These are phyloP conservation scores for Patella ulyssiponensis DNA, from an alignment of 2,888 invertebrate species.

Conservation along the genomic window DNA sequence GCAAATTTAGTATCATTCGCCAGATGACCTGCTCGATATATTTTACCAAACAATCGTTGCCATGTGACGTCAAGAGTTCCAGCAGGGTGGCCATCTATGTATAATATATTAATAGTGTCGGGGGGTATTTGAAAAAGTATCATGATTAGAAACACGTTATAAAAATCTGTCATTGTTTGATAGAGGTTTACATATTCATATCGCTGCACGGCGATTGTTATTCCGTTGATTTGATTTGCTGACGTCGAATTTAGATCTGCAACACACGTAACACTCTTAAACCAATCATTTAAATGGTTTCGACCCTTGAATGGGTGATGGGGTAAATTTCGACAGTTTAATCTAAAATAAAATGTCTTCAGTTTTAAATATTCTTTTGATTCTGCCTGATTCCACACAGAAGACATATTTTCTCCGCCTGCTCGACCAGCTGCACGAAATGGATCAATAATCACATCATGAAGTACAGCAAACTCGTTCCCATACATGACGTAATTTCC, in stretches of 20 bases:
- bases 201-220: slow-evolving; percentile 57
- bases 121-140: slow-evolving; percentile 47
- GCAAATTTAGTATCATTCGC: slow-evolving; percentile 42
- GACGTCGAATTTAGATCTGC: background rate
- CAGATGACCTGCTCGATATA: slow-evolving; percentile 51
- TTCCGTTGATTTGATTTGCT: slow-evolving; percentile 18
- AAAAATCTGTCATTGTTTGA: slow-evolving; percentile 66
- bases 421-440: slow-evolving; percentile 32
- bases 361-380: slow-evolving; percentile 48
- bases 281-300: slow-evolving; percentile 46
- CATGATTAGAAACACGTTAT: slow-evolving; percentile 59
- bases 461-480: slow-evolving; percentile 39
- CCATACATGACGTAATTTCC: slow-evolving; percentile 40
- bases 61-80: slow-evolving; percentile 64
- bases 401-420: slow-evolving; percentile 50
- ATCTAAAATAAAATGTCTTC: slow-evolving; percentile 48
- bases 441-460: slow-evolving; percentile 43
- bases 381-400: slow-evolving; percentile 54
- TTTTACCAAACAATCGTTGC: slow-evolving; percentile 62
- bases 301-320: slow-evolving; percentile 35
- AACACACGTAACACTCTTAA: slow-evolving; percentile 16
- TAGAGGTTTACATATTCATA: slow-evolving; percentile 67
- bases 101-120: slow-evolving; percentile 56
- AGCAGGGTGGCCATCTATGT: slow-evolving; percentile 67
- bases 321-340: slow-evolving; percentile 39